Percentiles rank a stretch among this genome's conserved stretches.
These are phyloP conservation scores for Vesta saturnalis DNA, from an alignment of 2,888 invertebrate species.

Conservation along the genomic window DNA sequence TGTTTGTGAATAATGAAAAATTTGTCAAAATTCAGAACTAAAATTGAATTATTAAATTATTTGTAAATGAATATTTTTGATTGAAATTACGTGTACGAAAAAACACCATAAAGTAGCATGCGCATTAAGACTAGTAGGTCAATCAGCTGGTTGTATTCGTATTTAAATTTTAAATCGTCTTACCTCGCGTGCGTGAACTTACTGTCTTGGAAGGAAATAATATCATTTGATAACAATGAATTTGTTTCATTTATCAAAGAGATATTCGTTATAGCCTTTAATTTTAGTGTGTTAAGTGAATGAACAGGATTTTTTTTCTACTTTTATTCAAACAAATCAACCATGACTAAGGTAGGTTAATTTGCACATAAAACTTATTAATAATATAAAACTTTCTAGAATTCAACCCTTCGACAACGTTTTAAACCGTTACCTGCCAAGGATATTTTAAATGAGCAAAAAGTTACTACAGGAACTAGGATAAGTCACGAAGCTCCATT, in stretches of 20 bases:
- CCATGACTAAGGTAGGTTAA: slow-evolving; percentile 16
- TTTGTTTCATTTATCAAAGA: not conserved
- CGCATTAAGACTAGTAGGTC: not conserved
- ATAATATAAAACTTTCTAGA: slow-evolving; percentile 16
- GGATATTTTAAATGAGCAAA: slow-evolving; percentile 11
- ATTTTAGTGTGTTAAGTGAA: not conserved
- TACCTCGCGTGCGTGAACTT: not conserved
- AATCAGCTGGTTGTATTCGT: slow-evolving; percentile 6
- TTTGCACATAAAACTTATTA: not conserved
- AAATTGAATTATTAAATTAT: too few relatives aligned
- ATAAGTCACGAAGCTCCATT: slow-evolving; percentile 16
- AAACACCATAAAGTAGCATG: too few relatives aligned
- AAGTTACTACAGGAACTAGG: too few relatives aligned
- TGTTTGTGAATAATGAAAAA: too few relatives aligned
- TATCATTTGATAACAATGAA: slow-evolving; percentile 13
- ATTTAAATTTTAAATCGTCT: not conserved
- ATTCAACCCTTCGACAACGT: slow-evolving; percentile 31
- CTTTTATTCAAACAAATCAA: not conserved
- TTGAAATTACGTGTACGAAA: too few relatives aligned
- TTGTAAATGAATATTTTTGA: too few relatives aligned
- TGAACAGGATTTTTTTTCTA: not conserved
- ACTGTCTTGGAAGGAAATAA: not conserved
- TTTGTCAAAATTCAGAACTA: too few relatives aligned
- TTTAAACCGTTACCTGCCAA: slow-evolving; percentile 22
- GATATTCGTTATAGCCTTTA: slow-evolving; percentile 8